Conservation (phyloP, 1,140 invertebrate species). For the Ephestia elutella region DNA sequence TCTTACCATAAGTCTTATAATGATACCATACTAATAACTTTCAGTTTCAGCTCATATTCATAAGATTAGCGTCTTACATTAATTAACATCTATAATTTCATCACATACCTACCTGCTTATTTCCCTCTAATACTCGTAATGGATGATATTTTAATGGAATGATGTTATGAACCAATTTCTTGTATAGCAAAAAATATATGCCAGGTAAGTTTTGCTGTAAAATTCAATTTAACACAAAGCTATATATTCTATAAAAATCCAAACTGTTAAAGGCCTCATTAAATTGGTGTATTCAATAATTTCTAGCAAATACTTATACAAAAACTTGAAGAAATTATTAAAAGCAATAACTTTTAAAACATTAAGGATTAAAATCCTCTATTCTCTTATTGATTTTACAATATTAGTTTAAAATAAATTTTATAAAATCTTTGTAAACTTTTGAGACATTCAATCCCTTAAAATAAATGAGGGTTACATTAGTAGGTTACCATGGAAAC, state of each 20-base stretch:
- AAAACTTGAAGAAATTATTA: constrained; percentile 8
- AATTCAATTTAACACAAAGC: constrained; percentile 7
- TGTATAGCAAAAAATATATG: constrained; percentile 15
- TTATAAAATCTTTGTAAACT: constrained; percentile 57
- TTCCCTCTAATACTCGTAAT: not conserved
- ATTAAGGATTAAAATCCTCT: not conserved
- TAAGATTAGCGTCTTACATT: constrained; percentile 62
- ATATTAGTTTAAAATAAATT: not conserved
- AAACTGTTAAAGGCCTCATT: constrained; percentile 47
- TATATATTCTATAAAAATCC: constrained; percentile 11
- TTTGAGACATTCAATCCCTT: constrained; percentile 66
- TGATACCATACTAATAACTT: constrained; percentile 26
- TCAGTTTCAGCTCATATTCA: constrained; percentile 65
- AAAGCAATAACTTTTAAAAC: not conserved
- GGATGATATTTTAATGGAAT: not conserved
- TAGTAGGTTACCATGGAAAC: constrained; percentile 36
- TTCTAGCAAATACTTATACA: constrained; percentile 14
- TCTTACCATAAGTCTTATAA: constrained; percentile 14
- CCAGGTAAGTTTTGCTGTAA: constrained; percentile 4
- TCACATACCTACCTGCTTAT: constrained; percentile 19
- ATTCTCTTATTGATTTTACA: not conserved
- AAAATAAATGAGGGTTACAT: constrained; percentile 60
- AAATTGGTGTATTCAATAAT: constrained; percentile 43
- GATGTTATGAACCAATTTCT: constrained; percentile 23
- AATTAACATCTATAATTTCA: constrained; percentile 21